Conservation (phyloP, 2,888 invertebrate species). For the Pseudococcus longispinus region DNA sequence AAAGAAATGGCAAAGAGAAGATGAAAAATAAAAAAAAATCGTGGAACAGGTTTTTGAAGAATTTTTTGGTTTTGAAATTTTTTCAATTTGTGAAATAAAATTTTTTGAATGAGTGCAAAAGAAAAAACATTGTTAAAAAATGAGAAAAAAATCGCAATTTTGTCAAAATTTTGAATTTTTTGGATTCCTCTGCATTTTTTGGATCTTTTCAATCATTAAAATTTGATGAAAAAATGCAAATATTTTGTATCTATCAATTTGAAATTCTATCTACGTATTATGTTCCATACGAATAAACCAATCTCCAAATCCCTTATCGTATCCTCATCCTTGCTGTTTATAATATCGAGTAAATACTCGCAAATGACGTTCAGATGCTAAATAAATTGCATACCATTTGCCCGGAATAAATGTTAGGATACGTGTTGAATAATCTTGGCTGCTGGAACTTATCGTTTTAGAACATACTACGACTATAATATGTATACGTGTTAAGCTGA, state of each 20-base stretch:
- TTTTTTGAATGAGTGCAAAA: neutral
- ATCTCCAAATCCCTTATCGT: no score
- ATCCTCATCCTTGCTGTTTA: neutral
- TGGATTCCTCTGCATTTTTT: neutral
- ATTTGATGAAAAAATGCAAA: neutral
- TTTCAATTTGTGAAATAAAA: neutral
- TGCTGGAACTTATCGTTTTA: neutral
- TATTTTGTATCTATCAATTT: neutral
- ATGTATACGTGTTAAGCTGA: neutral
- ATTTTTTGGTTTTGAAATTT: neutral
- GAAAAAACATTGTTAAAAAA: neutral
- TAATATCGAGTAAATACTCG: neutral
- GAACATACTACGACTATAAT: neutral
- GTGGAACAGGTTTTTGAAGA: neutral
- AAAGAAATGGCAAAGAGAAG: no score
- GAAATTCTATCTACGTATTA: neutral
- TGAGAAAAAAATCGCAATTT: neutral
- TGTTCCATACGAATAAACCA: neutral
- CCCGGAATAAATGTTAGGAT: neutral
- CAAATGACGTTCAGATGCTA: neutral
- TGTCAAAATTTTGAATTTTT: neutral
- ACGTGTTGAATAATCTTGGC: conserved; percentile 6
- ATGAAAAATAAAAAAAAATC: neutral
- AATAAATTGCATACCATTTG: conserved; percentile 15
- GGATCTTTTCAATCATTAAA: neutral